Evolutionary conservation across 2,888 invertebrate species (phyloP).

Genomic region (Taenaris catops): DNA sequence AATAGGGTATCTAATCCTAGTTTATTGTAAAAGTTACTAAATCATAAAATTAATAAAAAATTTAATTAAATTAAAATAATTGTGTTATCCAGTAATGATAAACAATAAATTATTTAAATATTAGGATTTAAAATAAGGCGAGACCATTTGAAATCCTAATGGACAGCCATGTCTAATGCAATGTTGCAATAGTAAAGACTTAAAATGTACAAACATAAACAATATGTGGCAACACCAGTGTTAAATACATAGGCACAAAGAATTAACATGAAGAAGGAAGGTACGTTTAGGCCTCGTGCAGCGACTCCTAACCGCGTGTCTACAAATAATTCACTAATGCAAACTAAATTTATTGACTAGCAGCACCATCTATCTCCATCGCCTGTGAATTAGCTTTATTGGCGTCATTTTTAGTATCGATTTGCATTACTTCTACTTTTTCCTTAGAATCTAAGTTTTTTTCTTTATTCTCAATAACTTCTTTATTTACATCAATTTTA

Average conservation of each 20-base stretch:
- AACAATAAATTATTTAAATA: conserved; percentile 74
- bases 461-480: conserved; percentile 36
- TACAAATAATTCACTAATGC: conserved; percentile 61
- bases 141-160: conserved; percentile 58
- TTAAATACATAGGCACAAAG: conserved; percentile 52
- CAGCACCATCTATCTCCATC: conserved; percentile 71
- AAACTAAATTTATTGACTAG: conserved; percentile 74
- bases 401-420: conserved; percentile 35
- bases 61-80: conserved; percentile 75
- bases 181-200: conserved; percentile 56
- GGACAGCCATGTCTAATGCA: conserved; percentile 41
- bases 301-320: conserved; percentile 38
- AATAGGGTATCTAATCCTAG: too few species aligned
- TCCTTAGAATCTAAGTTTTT: conserved; percentile 29
- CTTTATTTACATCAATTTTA: conserved; percentile 24
- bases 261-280: conserved; percentile 45
- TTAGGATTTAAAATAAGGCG: conserved; percentile 55
- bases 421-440: conserved; percentile 30
- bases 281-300: conserved; percentile 40
- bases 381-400: conserved; percentile 42
- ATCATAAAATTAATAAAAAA: too few species aligned
- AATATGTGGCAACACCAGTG: conserved; percentile 55
- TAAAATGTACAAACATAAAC: conserved; percentile 73
- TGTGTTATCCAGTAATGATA: conserved; percentile 72
- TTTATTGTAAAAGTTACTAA: too few species aligned